Base-by-base conservation (phyloP, 53 echinoderm and acorn worm genomes). In the Stichopus horrens region DNA sequence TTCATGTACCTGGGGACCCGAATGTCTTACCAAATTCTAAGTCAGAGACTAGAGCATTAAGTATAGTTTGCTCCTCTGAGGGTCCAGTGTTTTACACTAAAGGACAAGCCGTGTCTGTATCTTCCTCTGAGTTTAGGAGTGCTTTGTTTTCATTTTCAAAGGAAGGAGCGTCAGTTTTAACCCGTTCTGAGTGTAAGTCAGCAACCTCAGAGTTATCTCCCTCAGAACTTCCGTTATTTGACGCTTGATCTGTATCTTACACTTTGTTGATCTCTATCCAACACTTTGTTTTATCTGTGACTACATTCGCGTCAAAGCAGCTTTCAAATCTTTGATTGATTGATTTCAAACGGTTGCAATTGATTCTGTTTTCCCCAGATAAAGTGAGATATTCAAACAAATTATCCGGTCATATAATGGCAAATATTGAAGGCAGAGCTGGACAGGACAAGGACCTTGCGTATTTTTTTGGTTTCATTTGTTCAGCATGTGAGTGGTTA, bases 11-110 rank as follows among this genome's bases (percentile, higher is more conserved):
- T 58, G 84, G 63, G 84, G 8, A 63, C 84, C 84, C 0, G 7
- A 63, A 20, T 58, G 7, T 59, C 19, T 63, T 59, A 5, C 84
- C 83, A 57, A 83, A 83, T 7, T 83, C 84, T 37, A 83, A 60
- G 7, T 83, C 84, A 83, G 59, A 59, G 22, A 83, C 63, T 51
- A 79, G 84, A 60, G 59, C 65, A 83, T 59, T 83, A n/a, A 58
- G 65, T 58, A 83, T 83, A 59, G 14, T 83, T 83, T 83, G 84
- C 65, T 60, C 84, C 59, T 58, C 84, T 63, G 65, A 83, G 14
- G 20, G 14, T 79, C 79, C 79, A 53, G 5, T 7, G 52, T 63
- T 22, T 59, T 0, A n/a, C 5, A 63, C 8, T 9, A 58, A 16
- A 19, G 10, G 63, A 57, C 59, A 21, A 5, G 57, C 54, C 6